Evolutionary conservation across 2,113 vertebrate species (phyloP).

Genomic region (Herpetotheres cachinnans): DNA sequence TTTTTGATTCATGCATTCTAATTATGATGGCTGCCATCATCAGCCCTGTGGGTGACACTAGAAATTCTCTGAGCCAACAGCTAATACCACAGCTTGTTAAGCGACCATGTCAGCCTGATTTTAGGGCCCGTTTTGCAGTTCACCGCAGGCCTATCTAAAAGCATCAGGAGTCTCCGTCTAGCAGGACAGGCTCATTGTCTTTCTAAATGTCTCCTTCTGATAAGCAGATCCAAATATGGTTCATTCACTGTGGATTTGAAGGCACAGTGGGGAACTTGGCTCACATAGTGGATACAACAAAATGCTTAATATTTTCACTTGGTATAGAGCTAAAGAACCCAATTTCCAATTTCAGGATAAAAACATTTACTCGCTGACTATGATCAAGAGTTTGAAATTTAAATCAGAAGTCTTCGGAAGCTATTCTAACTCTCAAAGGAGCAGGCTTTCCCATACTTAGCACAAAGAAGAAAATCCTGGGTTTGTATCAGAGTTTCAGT

Average conservation of each 20-base stretch:
- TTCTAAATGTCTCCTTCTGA: conserved; percentile 81
- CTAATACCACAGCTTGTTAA: conserved; percentile 79
- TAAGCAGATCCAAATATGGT: conserved; percentile 81
- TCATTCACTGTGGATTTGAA: conserved; percentile 80
- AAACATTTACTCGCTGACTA: conserved; percentile 74
- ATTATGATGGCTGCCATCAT: conserved; percentile 81
- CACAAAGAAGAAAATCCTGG: conserved; percentile 73
- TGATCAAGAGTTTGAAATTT: conserved; percentile 81
- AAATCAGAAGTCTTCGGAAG: conserved; percentile 78
- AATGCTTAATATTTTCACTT: conserved; percentile 80
- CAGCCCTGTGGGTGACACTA: conserved; percentile 78
- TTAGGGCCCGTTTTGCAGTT: conserved; percentile 79
- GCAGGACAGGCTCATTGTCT: conserved; percentile 81
- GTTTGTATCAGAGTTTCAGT: conserved; percentile 61
- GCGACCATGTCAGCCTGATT: conserved; percentile 83
- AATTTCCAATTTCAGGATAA: conserved; percentile 76
- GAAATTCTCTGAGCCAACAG: conserved; percentile 70
- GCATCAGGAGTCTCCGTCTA: conserved; percentile 76
- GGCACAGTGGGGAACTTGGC: conserved; percentile 79
- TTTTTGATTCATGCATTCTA: conserved; percentile 79
- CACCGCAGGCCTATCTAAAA: conserved; percentile 78
- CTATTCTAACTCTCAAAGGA: conserved; percentile 76
- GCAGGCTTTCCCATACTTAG: conserved; percentile 68
- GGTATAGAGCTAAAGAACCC: conserved; percentile 75
- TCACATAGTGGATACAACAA: conserved; percentile 76